These are phyloP conservation scores for Phoebastria nigripes DNA, from an alignment of 2,797 vertebrate species.

Conservation along the genomic window DNA sequence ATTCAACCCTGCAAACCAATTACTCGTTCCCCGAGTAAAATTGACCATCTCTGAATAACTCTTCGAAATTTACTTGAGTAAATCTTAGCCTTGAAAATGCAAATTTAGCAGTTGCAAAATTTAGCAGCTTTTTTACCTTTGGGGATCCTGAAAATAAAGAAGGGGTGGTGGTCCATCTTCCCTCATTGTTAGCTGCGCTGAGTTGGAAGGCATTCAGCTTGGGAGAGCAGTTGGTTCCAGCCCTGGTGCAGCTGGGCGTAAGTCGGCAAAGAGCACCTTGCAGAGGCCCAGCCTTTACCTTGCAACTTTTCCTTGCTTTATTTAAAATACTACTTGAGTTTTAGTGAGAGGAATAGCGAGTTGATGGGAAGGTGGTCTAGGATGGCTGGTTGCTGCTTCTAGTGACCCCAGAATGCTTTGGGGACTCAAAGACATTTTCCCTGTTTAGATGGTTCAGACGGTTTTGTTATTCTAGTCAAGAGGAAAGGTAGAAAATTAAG, in stretches of 20 bases:
- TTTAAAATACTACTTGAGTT: rapidly evolving
- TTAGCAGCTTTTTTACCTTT: neutral
- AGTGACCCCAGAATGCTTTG: rapidly evolving
- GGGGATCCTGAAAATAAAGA: neutral
- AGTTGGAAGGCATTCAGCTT: neutral
- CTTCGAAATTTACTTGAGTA: neutral
- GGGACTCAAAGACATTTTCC: rapidly evolving
- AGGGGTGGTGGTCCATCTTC: neutral
- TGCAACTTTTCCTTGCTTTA: too few species aligned
- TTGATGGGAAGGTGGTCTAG: neutral
- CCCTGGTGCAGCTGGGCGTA: neutral
- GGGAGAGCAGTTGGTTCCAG: neutral
- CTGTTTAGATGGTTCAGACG: neutral
- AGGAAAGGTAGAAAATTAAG: neutral
- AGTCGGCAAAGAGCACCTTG: too few species aligned
- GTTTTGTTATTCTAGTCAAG: neutral
- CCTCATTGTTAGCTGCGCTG: rapidly evolving
- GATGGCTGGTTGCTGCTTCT: neutral
- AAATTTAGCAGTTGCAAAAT: neutral
- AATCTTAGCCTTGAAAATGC: neutral
- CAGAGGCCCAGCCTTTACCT: neutral
- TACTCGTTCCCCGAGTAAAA: neutral
- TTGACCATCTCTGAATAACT: neutral
- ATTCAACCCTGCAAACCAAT: neutral
- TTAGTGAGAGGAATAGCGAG: neutral